Percentiles rank a stretch among this genome's conserved stretches.
Evolutionary conservation across 2,797 vertebrate genomes (phyloP).

Genomic region (Takifugu ocellatus): DNA sequence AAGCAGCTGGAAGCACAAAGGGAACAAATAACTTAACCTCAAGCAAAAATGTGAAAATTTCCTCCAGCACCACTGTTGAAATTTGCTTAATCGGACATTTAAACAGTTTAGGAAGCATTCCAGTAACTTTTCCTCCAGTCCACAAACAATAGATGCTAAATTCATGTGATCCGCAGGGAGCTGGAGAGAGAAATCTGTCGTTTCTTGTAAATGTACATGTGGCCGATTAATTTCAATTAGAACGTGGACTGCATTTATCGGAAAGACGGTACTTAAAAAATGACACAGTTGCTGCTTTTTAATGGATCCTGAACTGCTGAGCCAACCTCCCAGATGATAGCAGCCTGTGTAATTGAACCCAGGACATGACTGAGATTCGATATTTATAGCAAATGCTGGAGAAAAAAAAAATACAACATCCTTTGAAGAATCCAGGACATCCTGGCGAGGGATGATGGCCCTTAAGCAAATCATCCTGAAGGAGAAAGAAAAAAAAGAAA

Average conservation of each 20-base stretch:
- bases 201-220: neutral
- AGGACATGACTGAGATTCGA: constrained; percentile 33
- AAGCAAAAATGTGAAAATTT: constrained; percentile 1
- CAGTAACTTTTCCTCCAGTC: constrained; percentile 4
- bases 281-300: constrained; percentile 22
- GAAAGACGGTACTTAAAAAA: constrained; percentile 21
- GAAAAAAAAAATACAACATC: constrained; percentile 52
- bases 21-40: constrained; percentile 15
- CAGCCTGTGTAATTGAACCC: constrained; percentile 43
- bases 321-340: constrained; percentile 32
- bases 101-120: constrained; percentile 4
- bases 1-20: constrained; percentile 2
- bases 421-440: constrained; percentile 64
- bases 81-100: constrained; percentile 16
- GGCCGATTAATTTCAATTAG: constrained; percentile 13
- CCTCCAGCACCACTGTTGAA: constrained; percentile 17
- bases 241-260: constrained; percentile 10
- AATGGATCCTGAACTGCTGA: constrained; percentile 53
- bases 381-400: constrained; percentile 31
- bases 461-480: constrained; percentile 7
- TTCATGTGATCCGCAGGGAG: constrained; percentile 13
- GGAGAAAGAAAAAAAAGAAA: constrained; percentile 3
- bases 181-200: constrained; percentile 13
- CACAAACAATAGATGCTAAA: constrained; percentile 3
- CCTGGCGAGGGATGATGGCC: constrained; percentile 40